These are phyloP conservation scores for Melanophora roralis DNA, from an alignment of 2,888 invertebrate genomes.

Conservation along the genomic window DNA sequence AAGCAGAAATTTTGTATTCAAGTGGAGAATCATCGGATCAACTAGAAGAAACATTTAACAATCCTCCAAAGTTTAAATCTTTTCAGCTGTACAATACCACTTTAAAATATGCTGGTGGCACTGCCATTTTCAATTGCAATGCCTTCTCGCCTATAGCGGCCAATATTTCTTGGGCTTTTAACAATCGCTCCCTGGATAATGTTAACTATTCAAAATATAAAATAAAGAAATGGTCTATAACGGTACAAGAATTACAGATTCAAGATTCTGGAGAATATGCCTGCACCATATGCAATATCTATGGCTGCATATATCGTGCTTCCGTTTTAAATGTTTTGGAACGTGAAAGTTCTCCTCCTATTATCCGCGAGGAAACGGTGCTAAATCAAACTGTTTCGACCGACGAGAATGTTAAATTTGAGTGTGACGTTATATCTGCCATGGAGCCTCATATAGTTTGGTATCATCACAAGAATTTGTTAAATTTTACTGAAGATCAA, in stretches of 20 bases:
- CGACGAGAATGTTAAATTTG: slow-evolving; percentile 84
- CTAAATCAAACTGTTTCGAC: slow-evolving; percentile 86
- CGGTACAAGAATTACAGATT: slow-evolving; percentile 86
- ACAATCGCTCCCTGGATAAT: slow-evolving; percentile 80
- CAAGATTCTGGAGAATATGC: slow-evolving; percentile 92
- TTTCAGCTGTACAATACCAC: slow-evolving; percentile 54
- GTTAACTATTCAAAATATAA: slow-evolving; percentile 77
- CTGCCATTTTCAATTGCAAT: slow-evolving; percentile 84
- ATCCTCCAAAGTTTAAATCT: slow-evolving; percentile 47
- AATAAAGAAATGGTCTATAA: slow-evolving; percentile 84
- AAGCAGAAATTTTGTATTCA: neutral
- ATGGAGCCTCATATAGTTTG: slow-evolving; percentile 89
- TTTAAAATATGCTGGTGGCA: slow-evolving; percentile 86
- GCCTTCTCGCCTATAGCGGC: slow-evolving; percentile 83
- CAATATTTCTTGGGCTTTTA: slow-evolving; percentile 90
- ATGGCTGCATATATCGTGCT: slow-evolving; percentile 86
- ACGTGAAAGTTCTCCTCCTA: slow-evolving; percentile 86
- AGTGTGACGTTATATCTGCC: slow-evolving; percentile 89
- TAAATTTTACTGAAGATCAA: slow-evolving; percentile 33
- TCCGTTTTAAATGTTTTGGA: slow-evolving; percentile 85
- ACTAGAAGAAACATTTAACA: neutral
- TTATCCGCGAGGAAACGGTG: slow-evolving; percentile 88
- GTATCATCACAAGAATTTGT: slow-evolving; percentile 73
- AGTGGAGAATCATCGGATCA: slow-evolving; percentile 27
- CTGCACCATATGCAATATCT: slow-evolving; percentile 88